A percentile compares a stretch with the other conserved stretches of the same genome.
Conservation (phyloP, 2,797 vertebrate genomes). For the Lophotriccus pileatus region DNA sequence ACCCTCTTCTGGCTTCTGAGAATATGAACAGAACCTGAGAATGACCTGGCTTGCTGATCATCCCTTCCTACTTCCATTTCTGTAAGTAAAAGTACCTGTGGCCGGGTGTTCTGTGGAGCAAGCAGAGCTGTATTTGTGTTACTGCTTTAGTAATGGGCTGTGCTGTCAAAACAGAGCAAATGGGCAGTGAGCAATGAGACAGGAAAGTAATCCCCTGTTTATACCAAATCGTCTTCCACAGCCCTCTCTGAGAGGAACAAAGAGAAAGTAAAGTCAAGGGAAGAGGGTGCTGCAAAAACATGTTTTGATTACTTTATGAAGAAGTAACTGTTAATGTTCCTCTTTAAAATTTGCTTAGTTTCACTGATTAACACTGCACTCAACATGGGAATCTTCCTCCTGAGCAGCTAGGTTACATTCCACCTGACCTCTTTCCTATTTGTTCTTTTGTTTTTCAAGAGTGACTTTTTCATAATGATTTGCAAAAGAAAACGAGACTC, state of each 20-base stretch:
- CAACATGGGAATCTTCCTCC: slow-evolving; percentile 17
- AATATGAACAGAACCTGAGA: not conserved
- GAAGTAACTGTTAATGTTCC: not conserved
- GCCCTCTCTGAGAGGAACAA: not conserved
- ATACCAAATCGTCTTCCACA: not conserved
- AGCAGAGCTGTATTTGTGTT: not conserved
- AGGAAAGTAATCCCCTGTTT: slow-evolving; percentile 32
- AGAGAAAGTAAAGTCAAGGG: not conserved
- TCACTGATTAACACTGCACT: slow-evolving; percentile 14
- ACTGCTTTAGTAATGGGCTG: not conserved
- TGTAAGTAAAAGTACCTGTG: not conserved
- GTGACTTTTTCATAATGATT: not conserved
- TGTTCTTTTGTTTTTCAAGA: not conserved
- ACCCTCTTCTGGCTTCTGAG: not conserved
- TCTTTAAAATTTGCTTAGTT: slow-evolving; percentile 18
- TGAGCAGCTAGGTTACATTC: not conserved
- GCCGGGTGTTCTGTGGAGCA: not conserved
- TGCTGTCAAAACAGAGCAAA: slow-evolving; percentile 19
- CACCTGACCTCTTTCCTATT: slow-evolving; percentile 5
- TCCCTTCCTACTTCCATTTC: not conserved
- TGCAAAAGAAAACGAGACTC: not conserved
- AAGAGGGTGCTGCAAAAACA: not conserved
- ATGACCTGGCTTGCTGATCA: not conserved
- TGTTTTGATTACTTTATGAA: slow-evolving; percentile 23
- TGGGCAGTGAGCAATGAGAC: not conserved